phyloP scores from a whole-genome alignment of 2,888 invertebrate genomes.

The Lepidochrysops patricia region DNA sequence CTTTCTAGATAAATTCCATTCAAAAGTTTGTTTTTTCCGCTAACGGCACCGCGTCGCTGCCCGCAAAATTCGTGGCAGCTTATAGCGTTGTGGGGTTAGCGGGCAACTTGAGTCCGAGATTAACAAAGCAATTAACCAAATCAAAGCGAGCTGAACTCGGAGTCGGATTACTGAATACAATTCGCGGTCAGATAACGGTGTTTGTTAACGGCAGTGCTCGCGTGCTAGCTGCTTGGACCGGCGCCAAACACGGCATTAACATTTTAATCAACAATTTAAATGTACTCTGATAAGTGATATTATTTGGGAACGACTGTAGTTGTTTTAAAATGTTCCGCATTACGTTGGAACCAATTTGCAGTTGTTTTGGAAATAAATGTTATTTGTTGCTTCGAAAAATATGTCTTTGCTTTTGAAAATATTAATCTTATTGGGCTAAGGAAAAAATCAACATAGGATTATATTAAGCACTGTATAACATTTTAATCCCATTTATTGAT shows the following conservation, averaged over 20 bases:
- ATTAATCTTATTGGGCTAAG: too few species aligned
- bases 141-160: constrained; percentile 15
- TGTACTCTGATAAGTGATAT: not conserved
- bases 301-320: not conserved
- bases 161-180: constrained; percentile 23
- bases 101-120: constrained; percentile 15
- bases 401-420: too few species aligned
- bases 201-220: not conserved
- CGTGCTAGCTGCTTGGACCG: not conserved
- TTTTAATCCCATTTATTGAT: not conserved
- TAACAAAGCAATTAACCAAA: constrained; percentile 27
- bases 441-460: too few species aligned
- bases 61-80: too few species aligned
- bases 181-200: constrained; percentile 19
- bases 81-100: too few species aligned
- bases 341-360: not conserved
- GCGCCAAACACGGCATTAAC: not conserved
- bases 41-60: too few species aligned
- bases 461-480: too few species aligned
- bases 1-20: too few species aligned
- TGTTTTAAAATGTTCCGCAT: not conserved
- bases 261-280: not conserved
- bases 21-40: too few species aligned
- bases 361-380: too few species aligned
- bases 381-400: too few species aligned